These are phyloP conservation scores for Seira musarum DNA, from an alignment of 2,888 invertebrate genomes.

Conservation along the genomic window DNA sequence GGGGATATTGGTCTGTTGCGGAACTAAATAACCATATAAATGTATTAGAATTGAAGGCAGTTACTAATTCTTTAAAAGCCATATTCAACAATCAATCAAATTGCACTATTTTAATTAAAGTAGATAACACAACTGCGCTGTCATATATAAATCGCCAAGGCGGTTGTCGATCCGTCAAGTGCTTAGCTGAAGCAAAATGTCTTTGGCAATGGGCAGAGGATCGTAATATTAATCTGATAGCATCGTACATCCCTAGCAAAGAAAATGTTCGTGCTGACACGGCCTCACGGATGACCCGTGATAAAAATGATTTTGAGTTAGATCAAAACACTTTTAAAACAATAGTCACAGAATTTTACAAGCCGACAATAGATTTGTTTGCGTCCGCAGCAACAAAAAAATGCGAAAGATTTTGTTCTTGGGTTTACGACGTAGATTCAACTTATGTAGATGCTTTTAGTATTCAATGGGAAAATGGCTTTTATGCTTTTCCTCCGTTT, in stretches of 20 bases:
- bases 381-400: neutral
- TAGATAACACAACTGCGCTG: slow-evolving; percentile 51
- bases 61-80: slow-evolving; percentile 7
- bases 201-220: too few relatives aligned
- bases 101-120: slow-evolving; percentile 23
- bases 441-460: slow-evolving; percentile 46
- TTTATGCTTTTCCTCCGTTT: slow-evolving; percentile 54
- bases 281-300: too few relatives aligned
- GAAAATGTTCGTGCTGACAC: too few relatives aligned
- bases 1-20: slow-evolving; percentile 25
- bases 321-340: too few relatives aligned
- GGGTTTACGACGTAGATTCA: slow-evolving; percentile 13
- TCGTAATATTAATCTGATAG: too few relatives aligned
- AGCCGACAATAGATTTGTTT: too few relatives aligned
- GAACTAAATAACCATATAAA: slow-evolving; percentile 24
- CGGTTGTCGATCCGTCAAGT: too few relatives aligned
- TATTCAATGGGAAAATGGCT: slow-evolving; percentile 6
- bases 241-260: too few relatives aligned
- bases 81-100: neutral
- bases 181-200: too few relatives aligned
- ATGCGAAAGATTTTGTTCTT: slow-evolving; percentile 27
- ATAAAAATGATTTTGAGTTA: too few relatives aligned
- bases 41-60: slow-evolving; percentile 44
- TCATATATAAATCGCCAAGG: slow-evolving; percentile 43
- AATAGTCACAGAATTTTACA: too few relatives aligned